Base-by-base conservation (phyloP, 2,888 invertebrate species). In the Ypsolopha sequella region DNA sequence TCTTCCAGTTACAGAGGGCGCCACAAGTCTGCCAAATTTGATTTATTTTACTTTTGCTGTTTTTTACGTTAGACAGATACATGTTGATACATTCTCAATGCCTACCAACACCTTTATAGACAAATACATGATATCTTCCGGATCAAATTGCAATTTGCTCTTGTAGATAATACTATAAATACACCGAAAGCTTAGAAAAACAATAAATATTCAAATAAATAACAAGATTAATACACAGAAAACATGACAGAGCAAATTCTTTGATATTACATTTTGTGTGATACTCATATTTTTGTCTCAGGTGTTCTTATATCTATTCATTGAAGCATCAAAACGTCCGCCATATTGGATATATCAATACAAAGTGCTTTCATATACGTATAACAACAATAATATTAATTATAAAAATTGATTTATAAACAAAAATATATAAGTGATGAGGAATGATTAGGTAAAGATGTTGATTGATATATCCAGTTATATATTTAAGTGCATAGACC, bases 41-140 rank as follows among this genome's bases (percentile, higher is more conserved):
- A n/a, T n/a, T 36, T 13, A 9, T 48, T 36, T 48, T 48, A 38
- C 39, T 1, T 38, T 24, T 10, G 39, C n/a, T 10, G 8, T 41
- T 9, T 38, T 48, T 35, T 41, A 8, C 41, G 35, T 41, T 14
- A 50, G 50, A 35, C 50, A 50, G 50, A 49, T 34, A 43, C 41
- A 50, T 13, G 13, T 6, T 9, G 10, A 10, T n/a, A 11, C 45
- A 6, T 36, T 47, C 46, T 46, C 6, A 38, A 38, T n/a, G 38
- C 38, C 6, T 39, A 10, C 9, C 2, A 64, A 65, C 66, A 68
- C 24, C 64, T 70, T 69, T 71, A 73, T 66, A 70, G 73, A 76
- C 72, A 70, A 72, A 68, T 67, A 71, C 65, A 44, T 13, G 44
- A 74, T 69, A 70, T 66, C 66, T 73, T 38, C 11, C 43, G 50